A percentile compares a stretch with the other conserved stretches of the same genome.
Conservation (phyloP, 2,797 vertebrate species). For the Xenentodon cancila region DNA sequence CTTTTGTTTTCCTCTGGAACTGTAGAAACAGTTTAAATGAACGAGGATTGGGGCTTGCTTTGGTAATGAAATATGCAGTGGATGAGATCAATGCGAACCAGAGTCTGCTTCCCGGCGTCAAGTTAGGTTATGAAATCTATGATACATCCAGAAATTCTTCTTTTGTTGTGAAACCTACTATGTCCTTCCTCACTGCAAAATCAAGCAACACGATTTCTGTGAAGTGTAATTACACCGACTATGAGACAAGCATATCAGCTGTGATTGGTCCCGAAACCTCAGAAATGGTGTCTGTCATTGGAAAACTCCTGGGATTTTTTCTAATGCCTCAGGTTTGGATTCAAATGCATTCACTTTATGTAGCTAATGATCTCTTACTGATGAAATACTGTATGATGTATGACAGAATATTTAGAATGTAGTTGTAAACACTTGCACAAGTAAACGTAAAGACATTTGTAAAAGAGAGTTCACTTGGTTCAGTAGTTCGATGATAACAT, state of each 20-base stretch:
- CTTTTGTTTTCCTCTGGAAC: neutral
- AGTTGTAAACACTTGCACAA: too few species aligned
- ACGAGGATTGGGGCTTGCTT: conserved; percentile 71
- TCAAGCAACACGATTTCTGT: conserved; percentile 58
- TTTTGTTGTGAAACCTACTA: conserved; percentile 71
- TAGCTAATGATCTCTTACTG: neutral
- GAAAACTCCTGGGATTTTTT: conserved; percentile 89
- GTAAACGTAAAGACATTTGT: too few species aligned
- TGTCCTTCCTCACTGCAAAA: conserved; percentile 74
- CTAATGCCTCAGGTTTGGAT: conserved; percentile 88
- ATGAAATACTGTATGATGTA: neutral
- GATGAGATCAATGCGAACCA: conserved; percentile 79
- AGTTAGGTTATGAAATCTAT: conserved; percentile 77
- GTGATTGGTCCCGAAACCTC: conserved; percentile 87
- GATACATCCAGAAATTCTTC: conserved; percentile 78
- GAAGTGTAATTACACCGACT: conserved; percentile 84
- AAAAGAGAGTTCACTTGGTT: too few species aligned
- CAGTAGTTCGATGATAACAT: too few species aligned
- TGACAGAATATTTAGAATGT: neutral
- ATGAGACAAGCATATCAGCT: conserved; percentile 83
- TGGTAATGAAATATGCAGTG: conserved; percentile 85
- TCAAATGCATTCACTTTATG: neutral
- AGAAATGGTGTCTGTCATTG: conserved; percentile 80
- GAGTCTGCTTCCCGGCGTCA: conserved; percentile 76
- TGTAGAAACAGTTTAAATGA: conserved; percentile 61